phyloP scores from a whole-genome alignment of 2,113 vertebrate species.

The Diglossa brunneiventris region DNA sequence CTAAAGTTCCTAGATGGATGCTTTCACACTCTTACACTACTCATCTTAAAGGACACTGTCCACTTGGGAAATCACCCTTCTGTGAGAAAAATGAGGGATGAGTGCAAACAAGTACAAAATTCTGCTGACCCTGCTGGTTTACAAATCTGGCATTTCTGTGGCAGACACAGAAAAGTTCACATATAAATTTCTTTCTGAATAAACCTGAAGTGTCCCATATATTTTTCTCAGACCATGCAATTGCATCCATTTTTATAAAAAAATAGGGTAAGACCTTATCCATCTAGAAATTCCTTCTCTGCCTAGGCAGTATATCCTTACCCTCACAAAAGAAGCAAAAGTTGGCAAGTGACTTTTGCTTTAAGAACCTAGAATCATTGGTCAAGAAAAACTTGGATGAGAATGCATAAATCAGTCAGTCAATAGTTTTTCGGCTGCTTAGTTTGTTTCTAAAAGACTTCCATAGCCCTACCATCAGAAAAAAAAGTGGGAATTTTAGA shows the following conservation, averaged over 20 bases:
- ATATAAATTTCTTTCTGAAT: not conserved
- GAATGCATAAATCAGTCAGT: not conserved
- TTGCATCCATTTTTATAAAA: not conserved
- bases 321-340: not conserved
- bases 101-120: not conserved
- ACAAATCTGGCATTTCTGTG: not conserved
- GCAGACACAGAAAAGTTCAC: not conserved
- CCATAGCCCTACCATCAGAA: not conserved
- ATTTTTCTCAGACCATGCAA: not conserved
- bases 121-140: not conserved
- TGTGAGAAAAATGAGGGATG: not conserved
- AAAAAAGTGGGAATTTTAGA: fast-evolving
- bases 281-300: not conserved
- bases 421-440: not conserved
- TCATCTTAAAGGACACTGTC: not conserved
- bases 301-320: not conserved
- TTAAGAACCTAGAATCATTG: not conserved
- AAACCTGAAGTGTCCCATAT: not conserved
- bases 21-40: not conserved
- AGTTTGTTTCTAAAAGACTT: not conserved
- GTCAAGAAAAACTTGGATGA: not conserved
- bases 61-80: not conserved
- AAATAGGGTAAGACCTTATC: not conserved
- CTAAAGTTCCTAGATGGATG: not conserved
- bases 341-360: not conserved